phyloP scores from a whole-genome alignment of 2,113 vertebrate genomes.

The Coreoperca whiteheadi region DNA sequence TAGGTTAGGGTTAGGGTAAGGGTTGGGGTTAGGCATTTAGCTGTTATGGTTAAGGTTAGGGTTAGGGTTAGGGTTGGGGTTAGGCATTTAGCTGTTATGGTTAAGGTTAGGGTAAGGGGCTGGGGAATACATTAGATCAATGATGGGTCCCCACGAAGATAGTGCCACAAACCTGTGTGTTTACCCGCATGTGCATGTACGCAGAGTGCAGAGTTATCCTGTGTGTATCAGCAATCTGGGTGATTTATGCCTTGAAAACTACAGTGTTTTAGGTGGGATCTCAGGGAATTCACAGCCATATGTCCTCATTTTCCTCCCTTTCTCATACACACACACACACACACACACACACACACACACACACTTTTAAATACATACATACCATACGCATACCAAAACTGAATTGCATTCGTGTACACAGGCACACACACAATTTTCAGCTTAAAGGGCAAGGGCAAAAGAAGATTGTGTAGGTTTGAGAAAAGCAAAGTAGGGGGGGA shows the following conservation, averaged over 20 bases:
- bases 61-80: too few species aligned
- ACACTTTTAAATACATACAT: constrained; percentile 28
- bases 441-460: constrained; percentile 69
- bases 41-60: too few species aligned
- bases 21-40: too few species aligned
- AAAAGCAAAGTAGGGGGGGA: constrained; percentile 28
- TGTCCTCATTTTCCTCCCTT: constrained; percentile 72
- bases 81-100: too few species aligned
- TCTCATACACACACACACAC: constrained; percentile 10
- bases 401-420: too few species aligned
- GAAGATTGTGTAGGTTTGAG: constrained; percentile 59
- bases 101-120: too few species aligned
- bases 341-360: constrained; percentile 18
- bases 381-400: constrained; percentile 36
- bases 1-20: too few species aligned
- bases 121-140: too few species aligned
- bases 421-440: constrained; percentile 49
- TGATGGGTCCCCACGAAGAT: too few species aligned
- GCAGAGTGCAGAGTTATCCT: constrained; percentile 40
- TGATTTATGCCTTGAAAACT: constrained; percentile 80
- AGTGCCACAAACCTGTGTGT: too few species aligned
- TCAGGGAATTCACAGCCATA: constrained; percentile 79
- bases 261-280: constrained; percentile 77
- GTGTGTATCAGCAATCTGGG: constrained; percentile 76
- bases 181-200: neutral